These are phyloP conservation scores for Idaea dimidiata DNA, from an alignment of 2,888 invertebrate genomes.

Conservation along the genomic window DNA sequence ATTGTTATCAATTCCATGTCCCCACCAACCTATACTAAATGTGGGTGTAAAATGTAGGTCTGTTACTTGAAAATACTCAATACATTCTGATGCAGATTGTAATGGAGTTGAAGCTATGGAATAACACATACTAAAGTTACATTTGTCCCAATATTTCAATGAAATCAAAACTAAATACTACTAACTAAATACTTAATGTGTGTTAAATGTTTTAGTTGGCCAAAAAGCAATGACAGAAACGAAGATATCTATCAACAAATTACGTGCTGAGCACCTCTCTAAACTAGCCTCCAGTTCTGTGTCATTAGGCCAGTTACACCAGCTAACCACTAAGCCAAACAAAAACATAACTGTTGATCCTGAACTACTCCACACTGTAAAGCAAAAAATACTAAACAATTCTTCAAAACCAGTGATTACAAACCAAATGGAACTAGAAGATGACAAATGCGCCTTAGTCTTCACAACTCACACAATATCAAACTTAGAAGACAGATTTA, in stretches of 20 bases:
- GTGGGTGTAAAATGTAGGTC: too few relatives aligned
- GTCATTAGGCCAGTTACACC: slow-evolving; percentile 80
- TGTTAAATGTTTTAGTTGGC: slow-evolving; percentile 77
- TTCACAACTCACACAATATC: slow-evolving; percentile 61
- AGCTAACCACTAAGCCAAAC: slow-evolving; percentile 67
- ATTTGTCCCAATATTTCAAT: neutral
- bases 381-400: slow-evolving; percentile 66
- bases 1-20: neutral
- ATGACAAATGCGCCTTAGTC: slow-evolving; percentile 71
- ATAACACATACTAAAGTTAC: neutral
- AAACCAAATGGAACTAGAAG: slow-evolving; percentile 51
- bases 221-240: slow-evolving; percentile 82
- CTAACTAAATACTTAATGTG: neutral
- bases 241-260: slow-evolving; percentile 84
- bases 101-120: neutral
- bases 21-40: neutral
- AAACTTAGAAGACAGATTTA: slow-evolving; percentile 55
- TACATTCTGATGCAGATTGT: too few relatives aligned
- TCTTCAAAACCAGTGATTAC: slow-evolving; percentile 25
- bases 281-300: slow-evolving; percentile 82
- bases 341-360: slow-evolving; percentile 54
- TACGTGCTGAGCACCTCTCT: slow-evolving; percentile 84
- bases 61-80: too few relatives aligned
- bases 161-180: neutral
- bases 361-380: slow-evolving; percentile 65